A percentile compares a stretch with the other conserved stretches of the same genome.
Conservation (phyloP, 1,140 invertebrate genomes). For the Ditylenchus dipsaci region DNA sequence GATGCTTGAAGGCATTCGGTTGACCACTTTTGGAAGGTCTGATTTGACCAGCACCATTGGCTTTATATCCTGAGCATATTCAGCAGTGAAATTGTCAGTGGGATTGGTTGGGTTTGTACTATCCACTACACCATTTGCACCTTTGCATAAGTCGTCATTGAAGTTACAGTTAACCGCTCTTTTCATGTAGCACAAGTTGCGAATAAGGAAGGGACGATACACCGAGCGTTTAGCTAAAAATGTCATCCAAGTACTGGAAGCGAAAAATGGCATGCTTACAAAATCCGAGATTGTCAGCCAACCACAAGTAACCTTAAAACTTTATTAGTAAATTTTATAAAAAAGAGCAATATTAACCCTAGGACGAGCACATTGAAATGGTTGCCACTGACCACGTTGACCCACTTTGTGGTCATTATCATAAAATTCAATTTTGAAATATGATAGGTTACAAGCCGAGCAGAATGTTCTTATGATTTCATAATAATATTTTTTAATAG, state of each 20-base stretch:
- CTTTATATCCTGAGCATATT: background rate
- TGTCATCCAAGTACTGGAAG: background rate
- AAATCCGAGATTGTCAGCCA: slow-evolving; percentile 3
- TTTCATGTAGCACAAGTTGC: slow-evolving; percentile 1
- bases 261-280: background rate
- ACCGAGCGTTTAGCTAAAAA: background rate
- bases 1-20: background rate
- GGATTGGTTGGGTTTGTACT: background rate
- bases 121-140: background rate
- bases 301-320: background rate
- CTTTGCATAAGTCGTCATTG: background rate
- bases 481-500: too few relatives aligned
- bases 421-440: too few relatives aligned
- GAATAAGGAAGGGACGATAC: background rate
- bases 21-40: background rate
- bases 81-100: background rate
- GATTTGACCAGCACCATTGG: background rate
- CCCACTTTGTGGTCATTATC: too few relatives aligned
- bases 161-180: background rate
- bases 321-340: too few relatives aligned
- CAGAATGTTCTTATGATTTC: too few relatives aligned
- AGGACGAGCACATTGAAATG: too few relatives aligned
- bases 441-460: too few relatives aligned
- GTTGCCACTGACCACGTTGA: too few relatives aligned
- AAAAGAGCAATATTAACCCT: too few relatives aligned